Conservation (phyloP, 2,888 invertebrate genomes). For the Papilio gigon region DNA sequence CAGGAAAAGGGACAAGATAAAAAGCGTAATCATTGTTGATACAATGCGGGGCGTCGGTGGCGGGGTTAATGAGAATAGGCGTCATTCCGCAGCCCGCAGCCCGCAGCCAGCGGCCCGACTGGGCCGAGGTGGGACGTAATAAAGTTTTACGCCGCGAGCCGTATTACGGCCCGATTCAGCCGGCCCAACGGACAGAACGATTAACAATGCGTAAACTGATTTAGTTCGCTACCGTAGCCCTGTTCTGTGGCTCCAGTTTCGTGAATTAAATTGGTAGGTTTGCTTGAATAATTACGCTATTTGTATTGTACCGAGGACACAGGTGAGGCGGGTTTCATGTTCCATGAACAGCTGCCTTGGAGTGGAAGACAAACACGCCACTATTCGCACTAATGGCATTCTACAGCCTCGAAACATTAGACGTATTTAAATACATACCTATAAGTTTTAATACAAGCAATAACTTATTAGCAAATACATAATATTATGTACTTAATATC, state of each 20-base stretch:
- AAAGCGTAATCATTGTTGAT: constrained; percentile 61
- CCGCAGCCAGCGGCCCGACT: constrained; percentile 64
- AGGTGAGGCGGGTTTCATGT: constrained; percentile 32
- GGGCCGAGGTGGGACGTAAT: constrained; percentile 68
- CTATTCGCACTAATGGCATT: constrained; percentile 11
- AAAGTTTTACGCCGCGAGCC: constrained; percentile 74
- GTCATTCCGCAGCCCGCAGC: constrained; percentile 66
- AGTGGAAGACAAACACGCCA: constrained; percentile 20
- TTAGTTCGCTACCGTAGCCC: constrained; percentile 56
- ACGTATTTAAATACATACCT: too few species aligned
- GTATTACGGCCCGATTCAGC: constrained; percentile 66
- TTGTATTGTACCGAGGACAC: constrained; percentile 36
- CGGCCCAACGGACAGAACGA: constrained; percentile 63
- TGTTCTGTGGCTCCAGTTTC: constrained; percentile 32
- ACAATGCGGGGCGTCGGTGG: constrained; percentile 57
- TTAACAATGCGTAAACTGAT: constrained; percentile 74
- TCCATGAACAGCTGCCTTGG: constrained; percentile 17
- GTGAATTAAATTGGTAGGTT: constrained; percentile 38
- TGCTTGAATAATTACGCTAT: constrained; percentile 39
- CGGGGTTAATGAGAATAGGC: constrained; percentile 76
- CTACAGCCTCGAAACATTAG: neutral
- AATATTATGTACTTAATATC: neutral
- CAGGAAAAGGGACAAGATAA: constrained; percentile 50
- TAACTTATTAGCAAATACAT: too few species aligned
- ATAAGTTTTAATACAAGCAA: neutral